Evolutionary conservation across 1,140 invertebrate species (phyloP), one percentile per base, ranked within the genome.

Genomic region (Nasonia longicornis): DNA sequence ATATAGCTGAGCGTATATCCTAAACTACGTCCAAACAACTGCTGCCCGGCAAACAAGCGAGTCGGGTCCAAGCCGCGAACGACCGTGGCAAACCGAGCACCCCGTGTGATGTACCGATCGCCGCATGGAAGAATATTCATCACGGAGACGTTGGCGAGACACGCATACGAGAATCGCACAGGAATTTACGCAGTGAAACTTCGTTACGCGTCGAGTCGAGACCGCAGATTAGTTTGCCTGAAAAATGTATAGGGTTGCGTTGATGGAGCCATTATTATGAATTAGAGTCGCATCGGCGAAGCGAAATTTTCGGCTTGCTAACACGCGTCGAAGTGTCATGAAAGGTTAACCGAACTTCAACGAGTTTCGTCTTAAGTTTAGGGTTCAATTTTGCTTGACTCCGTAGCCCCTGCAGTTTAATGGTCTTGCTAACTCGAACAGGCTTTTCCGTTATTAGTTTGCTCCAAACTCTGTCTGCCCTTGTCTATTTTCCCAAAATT

Each of bases 371-470:
- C 82, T 85, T 88, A 85, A 88, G 86, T 87, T 35, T 88, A 85
- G 82, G 87, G 85, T 86, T 87, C 77, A 86, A 87, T 89, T 87
- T 85, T 83, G 84, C 79, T 81, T 85, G 69, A 76, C 84, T 82
- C 81, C 78, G 82, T 75, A 74, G 45, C 79, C 83, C 63, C 79
- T 77, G 79, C 74, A 87, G 85, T 89, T 58, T 89, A 88, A 89
- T 89, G 87, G 88, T 90, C 88, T 89, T 86, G 84, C 88, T 88
- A 89, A 89, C 87, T 89, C 86, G 85, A 85, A 84, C 84, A 84
- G 84, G 87, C 88, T 89, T 87, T 89, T 88, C 86, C 88, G 88
- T 89, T 89, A 90, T 89, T 89, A 88, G 86, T 89, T 89, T 79
- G 83, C 84, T 76, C 82, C 22, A 69, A 82, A 84, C 80, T 85